Base-by-base conservation (phyloP, 2,797 vertebrate genomes). In the Zenarchopterus dispar region DNA sequence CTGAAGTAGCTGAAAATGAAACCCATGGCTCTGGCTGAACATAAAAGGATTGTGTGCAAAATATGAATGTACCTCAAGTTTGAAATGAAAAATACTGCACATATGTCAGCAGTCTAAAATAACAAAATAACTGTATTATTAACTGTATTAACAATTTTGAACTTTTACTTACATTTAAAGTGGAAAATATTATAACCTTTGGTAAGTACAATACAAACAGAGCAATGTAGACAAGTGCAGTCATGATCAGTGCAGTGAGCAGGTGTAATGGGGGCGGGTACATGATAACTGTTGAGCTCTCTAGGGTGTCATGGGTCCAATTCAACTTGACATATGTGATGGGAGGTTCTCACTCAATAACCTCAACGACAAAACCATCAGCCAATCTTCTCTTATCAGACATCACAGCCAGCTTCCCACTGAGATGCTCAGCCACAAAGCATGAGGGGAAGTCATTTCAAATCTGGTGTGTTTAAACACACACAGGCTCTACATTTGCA, bases 241-340 rank as follows among this genome's bases (percentile, higher is more conserved):
- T 50, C 15, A 16, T 49, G 50, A 73, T 63, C 13, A 0, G 39
- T 46, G 56, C 60, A 47, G 48, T 52, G 62, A 81, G 70, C 60
- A 82, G 73, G 77, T 79, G 60, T 59, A 78, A 70, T 8, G 22
- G 56, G 64, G 70, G 64, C 5, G 39, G 23, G 19, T 17, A 41
- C 53, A 62, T 11, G 11, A 46, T 75, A 52, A 68, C 62, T 44
- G 61, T 60, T 42, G 54, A 78, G 73, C 68, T 54, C 55, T 66
- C 73, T 70, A 47, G 62, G 69, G 33, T 70, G 65, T 67, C 21
- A 2, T 70, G 58, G 68, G 69, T 71, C 62, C 67, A 73, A 78
- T 84, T 84, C 57, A 80, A 80, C 58, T 69, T 82, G 83, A 82
- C 70, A 77, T 80, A 58, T 77, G 73, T 70, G 82, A 80, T 82